These are phyloP conservation scores for Hermetia illucens DNA, from an alignment of 1,140 invertebrate genomes.

Conservation along the genomic window DNA sequence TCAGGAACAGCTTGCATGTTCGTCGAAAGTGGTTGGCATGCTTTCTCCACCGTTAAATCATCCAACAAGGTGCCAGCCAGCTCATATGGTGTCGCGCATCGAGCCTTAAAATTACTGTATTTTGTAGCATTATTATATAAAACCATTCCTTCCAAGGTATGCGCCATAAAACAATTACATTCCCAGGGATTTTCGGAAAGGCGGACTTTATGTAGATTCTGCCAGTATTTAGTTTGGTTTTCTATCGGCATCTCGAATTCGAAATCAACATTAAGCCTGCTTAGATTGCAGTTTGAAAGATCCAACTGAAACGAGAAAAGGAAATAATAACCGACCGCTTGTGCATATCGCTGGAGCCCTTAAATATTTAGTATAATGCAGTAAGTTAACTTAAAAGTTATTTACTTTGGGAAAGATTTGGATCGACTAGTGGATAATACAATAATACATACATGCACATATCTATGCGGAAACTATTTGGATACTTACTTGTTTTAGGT, in stretches of 20 bases:
- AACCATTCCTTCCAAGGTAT: conserved; percentile 4
- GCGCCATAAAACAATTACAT: conserved; percentile 39
- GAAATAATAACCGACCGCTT: neutral
- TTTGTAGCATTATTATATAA: neutral
- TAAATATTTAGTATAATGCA: too few relatives aligned
- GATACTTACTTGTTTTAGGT: conserved; percentile 13
- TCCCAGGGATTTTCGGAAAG: conserved; percentile 41
- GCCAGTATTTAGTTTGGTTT: conserved; percentile 10
- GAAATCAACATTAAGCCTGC: conserved; percentile 25
- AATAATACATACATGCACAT: too few relatives aligned
- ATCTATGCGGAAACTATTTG: too few relatives aligned
- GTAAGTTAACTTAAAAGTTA: too few relatives aligned
- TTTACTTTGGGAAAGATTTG: too few relatives aligned
- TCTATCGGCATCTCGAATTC: conserved; percentile 7
- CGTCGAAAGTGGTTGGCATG: conserved; percentile 14
- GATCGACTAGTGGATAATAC: too few relatives aligned
- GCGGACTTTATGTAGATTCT: conserved; percentile 31
- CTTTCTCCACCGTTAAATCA: conserved; percentile 17
- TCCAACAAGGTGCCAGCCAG: conserved; percentile 15
- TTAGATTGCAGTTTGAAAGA: conserved; percentile 33
- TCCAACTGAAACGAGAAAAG: conserved; percentile 13
- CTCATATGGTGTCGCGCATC: conserved; percentile 22
- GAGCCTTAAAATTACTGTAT: conserved; percentile 6
- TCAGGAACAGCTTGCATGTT: conserved; percentile 5
- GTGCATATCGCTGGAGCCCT: neutral